Evolutionary conservation across 2,113 vertebrate genomes (phyloP), one percentile per base, ranked within the genome.

Genomic region (Antennarius striatus): DNA sequence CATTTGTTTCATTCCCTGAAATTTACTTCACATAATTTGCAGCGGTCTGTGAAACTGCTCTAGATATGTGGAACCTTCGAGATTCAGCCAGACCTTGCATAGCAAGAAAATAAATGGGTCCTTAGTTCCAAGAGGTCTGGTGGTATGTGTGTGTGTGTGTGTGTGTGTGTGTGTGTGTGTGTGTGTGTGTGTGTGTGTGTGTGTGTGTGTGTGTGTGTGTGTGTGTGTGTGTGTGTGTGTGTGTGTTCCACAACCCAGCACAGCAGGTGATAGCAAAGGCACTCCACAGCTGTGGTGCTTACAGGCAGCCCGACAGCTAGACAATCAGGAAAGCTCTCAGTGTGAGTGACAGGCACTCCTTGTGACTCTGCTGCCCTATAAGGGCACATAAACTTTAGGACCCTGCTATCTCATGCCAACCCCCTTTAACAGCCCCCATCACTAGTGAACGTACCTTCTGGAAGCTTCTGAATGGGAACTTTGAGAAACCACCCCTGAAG

Each of bases 261-360:
- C 59, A 73, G 71, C 72, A 73, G 78, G 69, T 84, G 83, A 71
- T 71, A 75, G 83, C 50, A 61, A 73, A 68, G 32, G 48, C 73
- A 45, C 48, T 56, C 58, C 79, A 78, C 81, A 89, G 80, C 88
- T 90, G 88, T 86, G 86, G 82, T 17, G 62, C 58, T 64, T 54
- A 47, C 17, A 36, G 67, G 74, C 62, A 54, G 82, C 78, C 59
- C 67, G 40, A 28, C 43, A 64, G 69, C 55, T 48, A 61, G 74
- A 53, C 77, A 43, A 81, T 89, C 89, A 84, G 73, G 79, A 84
- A 75, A 62, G 66, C 75, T 83, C 70, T 83, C 3, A 0, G 5
- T 56, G 39, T 92, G 92, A 94, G 59, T 93, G 93, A 92, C 93
- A 91, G 75, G 77, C 90, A 89, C 91, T 75, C 50, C 86, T 88